Evolutionary conservation across 1,140 invertebrate species (phyloP), one percentile per base, ranked within the genome.

Genomic region (Brachionus rubens): DNA sequence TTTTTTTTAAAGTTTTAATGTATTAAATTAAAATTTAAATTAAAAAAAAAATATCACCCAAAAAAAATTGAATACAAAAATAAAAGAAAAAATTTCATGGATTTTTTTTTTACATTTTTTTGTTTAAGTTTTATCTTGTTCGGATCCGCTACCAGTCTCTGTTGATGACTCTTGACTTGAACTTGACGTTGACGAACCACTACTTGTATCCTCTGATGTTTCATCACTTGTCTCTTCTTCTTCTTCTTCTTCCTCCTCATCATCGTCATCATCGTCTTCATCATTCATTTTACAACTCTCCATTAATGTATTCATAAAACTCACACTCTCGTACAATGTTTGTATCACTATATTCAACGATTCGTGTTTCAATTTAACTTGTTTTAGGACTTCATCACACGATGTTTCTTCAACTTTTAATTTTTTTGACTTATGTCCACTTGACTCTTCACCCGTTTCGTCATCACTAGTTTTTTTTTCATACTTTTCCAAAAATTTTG

Each of bases 351-450:
- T n/a, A 24, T 12, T 26, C 21, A 26, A 36, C 4, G 36, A 24
- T 24, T 65, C 43, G 14, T 3, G 40, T 19, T 65, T 65, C 7
- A 24, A 43, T 1, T 65, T 36, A 21, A 65, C 24, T 36, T 41
- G 33, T 24, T 36, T 19, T 28, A 28, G 30, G 16, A 36, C 4
- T 14, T 59, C 54, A 6, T 33, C 30, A n/a, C 16, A 16, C n/a
- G 33, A 26, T 6, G 0, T 28, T 33, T 65, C 59, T 2, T 43
- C 59, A 19, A 65, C 9, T 41, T 65, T 65, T 2, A 46, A 21
- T 24, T 65, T 65, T 65, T 65, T 65, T 16, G n/a, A 30, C 24
- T 41, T 65, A 28, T 28, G 59, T 65, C 59, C 59, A 12, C 24
- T 21, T 14, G 5, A 4, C 5, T 10, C 9, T 14, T 46, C 43